Base-by-base conservation (phyloP, 2,888 invertebrate species). In the Thecocarcelia acutangulata region DNA sequence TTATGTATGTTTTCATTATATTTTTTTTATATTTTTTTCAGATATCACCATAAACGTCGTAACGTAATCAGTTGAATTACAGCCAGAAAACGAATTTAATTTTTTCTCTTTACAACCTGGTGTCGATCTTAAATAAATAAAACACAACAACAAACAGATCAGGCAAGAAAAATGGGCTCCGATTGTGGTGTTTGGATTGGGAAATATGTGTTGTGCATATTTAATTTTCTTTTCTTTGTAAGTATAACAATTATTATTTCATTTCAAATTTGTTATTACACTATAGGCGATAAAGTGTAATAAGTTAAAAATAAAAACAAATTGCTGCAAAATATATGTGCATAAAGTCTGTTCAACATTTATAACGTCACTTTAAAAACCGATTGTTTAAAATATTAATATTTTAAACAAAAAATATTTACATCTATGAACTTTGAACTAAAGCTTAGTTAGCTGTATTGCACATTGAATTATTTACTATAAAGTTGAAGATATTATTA, bases 151-250 rank as follows among this genome's bases (percentile, higher is more conserved):
- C 33, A 21, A 40, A 72, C 37, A 69, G 66, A 58, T 50, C 33
- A 52, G 64, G 17, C 44, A 52, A 74, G 82, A 86, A 89, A 88
- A 85, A 92, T 92, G 92, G 89, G 90, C 81, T 89, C 90, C 69
- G 93, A 93, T 89, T 93, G 93, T 86, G 93, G 92, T 84, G 92
- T 94, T 81, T 93, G 93, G 90, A 91, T 94, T 89, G 94, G 94
- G 87, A 94, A 94, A 91, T 94, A 94, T 91, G 92, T 94, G 85
- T 91, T 94, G 80, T 94, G 94, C 91, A 92, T 94, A 88, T 94
- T 94, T 91, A 95, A 94, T 91, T 94, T 95, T 87, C 89, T 94
- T 84, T 94, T 94, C 90, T 94, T 94, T 88, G 94, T 94, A 92
- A 94, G 94, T 94, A 91, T 84, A 50, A 3, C 13, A 42, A 21